Conservation (phyloP, 2,113 vertebrate species). For the Indicator maculatus region DNA sequence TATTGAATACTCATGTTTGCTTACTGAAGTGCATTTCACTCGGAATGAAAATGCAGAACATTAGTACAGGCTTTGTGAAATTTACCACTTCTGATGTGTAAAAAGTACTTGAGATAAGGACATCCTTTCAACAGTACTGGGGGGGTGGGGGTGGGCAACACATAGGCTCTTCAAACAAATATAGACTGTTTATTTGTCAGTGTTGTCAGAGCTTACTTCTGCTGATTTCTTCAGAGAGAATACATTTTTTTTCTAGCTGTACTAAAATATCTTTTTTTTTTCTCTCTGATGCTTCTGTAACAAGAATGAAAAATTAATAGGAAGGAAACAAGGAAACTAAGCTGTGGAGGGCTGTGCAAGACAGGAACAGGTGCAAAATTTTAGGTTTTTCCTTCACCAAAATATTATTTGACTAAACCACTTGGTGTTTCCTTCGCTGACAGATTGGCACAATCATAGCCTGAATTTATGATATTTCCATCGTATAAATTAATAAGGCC, state of each 20-base stretch:
- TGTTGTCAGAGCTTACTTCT: conserved; percentile 61
- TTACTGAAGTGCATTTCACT: conserved; percentile 80
- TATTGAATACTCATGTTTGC: conserved; percentile 76
- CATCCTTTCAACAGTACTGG: conserved; percentile 79
- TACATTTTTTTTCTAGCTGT: background rate
- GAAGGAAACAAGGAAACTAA: background rate
- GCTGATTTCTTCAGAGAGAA: conserved; percentile 44
- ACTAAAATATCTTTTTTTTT: background rate
- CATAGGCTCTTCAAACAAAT: conserved; percentile 77
- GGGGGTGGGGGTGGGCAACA: background rate
- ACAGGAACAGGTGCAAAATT: background rate
- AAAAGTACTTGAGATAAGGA: conserved; percentile 86
- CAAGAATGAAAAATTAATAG: background rate
- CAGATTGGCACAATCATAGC: background rate
- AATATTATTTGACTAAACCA: background rate
- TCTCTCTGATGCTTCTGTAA: background rate
- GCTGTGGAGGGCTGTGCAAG: background rate
- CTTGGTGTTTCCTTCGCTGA: background rate
- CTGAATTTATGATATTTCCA: background rate
- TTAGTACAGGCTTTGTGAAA: conserved; percentile 80
- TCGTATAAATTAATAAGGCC: background rate
- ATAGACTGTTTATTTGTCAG: conserved; percentile 75
- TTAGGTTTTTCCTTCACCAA: background rate
- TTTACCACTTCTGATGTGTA: conserved; percentile 78
- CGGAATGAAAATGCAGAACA: conserved; percentile 81